These are phyloP conservation scores for Protomyctophum bolini DNA, from an alignment of 2,113 vertebrate species.

Conservation along the genomic window DNA sequence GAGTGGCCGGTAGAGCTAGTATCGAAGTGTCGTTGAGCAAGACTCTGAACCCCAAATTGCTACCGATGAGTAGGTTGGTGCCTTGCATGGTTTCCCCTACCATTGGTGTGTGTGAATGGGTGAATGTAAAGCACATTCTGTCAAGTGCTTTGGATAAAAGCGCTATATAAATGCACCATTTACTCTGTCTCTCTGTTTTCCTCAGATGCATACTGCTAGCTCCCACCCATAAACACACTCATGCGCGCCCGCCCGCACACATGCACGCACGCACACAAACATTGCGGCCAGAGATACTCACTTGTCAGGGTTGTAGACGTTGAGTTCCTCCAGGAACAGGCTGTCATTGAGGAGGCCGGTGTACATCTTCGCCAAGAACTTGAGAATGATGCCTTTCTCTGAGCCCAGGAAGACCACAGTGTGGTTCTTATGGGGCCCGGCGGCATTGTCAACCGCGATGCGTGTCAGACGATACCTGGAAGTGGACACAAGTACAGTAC, in stretches of 20 bases:
- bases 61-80: too few relatives aligned
- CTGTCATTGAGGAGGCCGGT: constrained; percentile 94
- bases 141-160: too few relatives aligned
- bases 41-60: too few relatives aligned
- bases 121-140: too few relatives aligned
- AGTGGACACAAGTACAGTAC: constrained; percentile 12
- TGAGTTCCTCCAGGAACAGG: constrained; percentile 97
- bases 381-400: constrained; percentile 95
- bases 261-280: not conserved
- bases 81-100: too few relatives aligned
- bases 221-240: not conserved
- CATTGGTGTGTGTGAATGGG: too few relatives aligned
- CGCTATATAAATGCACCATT: too few relatives aligned
- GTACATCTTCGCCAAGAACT: constrained; percentile 93
- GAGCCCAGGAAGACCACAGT: constrained; percentile 97
- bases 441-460: constrained; percentile 91
- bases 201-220: not conserved
- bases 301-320: constrained; percentile 96
- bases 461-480: constrained; percentile 95
- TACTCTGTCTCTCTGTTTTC: too few relatives aligned
- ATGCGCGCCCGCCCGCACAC: not conserved
- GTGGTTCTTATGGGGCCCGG: constrained; percentile 90
- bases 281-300: constrained; percentile 67
- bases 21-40: too few relatives aligned
- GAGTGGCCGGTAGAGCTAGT: too few relatives aligned